phyloP scores from a whole-genome alignment of 2,113 vertebrate species.

The Silurus asotus region DNA sequence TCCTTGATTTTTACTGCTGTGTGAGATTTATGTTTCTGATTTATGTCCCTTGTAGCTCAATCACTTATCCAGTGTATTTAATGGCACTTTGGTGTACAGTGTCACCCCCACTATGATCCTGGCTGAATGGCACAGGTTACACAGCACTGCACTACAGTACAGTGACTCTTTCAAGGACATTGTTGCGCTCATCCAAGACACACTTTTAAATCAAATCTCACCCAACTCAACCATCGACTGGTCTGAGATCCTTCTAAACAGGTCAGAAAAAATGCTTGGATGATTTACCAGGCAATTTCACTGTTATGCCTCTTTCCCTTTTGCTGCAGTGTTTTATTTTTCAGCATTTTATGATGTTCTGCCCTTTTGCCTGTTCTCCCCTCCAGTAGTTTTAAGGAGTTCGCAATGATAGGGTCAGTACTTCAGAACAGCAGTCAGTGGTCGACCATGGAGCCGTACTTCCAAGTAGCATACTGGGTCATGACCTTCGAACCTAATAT shows the following conservation, averaged over 20 bases:
- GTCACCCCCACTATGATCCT: conserved; percentile 68
- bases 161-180: neutral
- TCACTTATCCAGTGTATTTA: conserved; percentile 35
- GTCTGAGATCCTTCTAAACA: conserved; percentile 36
- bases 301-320: neutral
- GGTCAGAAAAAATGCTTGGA: conserved; percentile 35
- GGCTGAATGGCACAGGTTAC: conserved; percentile 66
- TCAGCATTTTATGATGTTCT: neutral
- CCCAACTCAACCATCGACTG: conserved; percentile 45
- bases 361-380: neutral
- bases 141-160: conserved; percentile 46
- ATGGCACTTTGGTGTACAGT: conserved; percentile 50
- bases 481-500: conserved; percentile 65
- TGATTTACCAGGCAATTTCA: neutral
- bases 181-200: conserved; percentile 26
- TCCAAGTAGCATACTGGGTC: conserved; percentile 70
- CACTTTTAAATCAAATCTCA: conserved; percentile 59
- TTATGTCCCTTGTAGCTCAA: conserved; percentile 35
- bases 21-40: neutral
- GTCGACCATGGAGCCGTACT: conserved; percentile 63
- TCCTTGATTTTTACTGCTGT: neutral
- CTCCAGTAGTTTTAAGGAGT: conserved; percentile 53
- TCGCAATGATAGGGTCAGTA: conserved; percentile 56
- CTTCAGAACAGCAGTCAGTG: conserved; percentile 63
- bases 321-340: neutral